Base-by-base conservation (phyloP, 2,113 vertebrate genomes). In the Hippocampus barbouri region DNA sequence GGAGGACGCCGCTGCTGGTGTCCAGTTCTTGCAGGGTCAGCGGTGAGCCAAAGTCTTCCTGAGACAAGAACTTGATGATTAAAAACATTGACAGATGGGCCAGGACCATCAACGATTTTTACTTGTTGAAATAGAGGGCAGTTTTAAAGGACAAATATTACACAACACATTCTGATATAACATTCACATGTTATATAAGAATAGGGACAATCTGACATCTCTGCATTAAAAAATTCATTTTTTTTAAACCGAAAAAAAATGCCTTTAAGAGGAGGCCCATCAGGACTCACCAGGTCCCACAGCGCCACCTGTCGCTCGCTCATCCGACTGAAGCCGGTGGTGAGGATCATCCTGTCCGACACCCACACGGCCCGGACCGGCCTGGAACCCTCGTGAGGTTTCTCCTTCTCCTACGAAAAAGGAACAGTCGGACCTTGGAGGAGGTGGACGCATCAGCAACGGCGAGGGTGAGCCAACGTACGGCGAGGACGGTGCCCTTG, bases 251-350 rank as follows among this genome's bases (percentile, higher is more conserved):
- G 0, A 5, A 5, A 34, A 34, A 38, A 38, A 3, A 45, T 4
- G 43, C 43, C 43, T 34, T 47, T 43, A 45, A 56, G 49, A 2
- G 43, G 1, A 7, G 27, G 38, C 6, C 25, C 21, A 64, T 56
- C 5, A 8, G 11, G 43, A 85, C 95, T 92, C 76, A 97, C 95
- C 43, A 80, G 91, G 81, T 96, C 94, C 95, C 95, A 97, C 78
- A 96, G 91, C 25, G 95, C 95, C 93, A 97, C 94, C 91, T 97
- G 95, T 41, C 95, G 86, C 84, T 97, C 95, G 1, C 95, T 96
- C 94, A 96, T 94, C 51, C 94, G 93, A 76, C 94, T 96, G 91
- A 97, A 97, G 8, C 95, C 95, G 0, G 95, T 97, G 41, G 89
- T 97, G 70, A 97, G 89, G 79, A 97, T 95, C 85, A 95, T 94